phyloP scores from a whole-genome alignment of 2,797 vertebrate species.

The Mus minutoides region DNA sequence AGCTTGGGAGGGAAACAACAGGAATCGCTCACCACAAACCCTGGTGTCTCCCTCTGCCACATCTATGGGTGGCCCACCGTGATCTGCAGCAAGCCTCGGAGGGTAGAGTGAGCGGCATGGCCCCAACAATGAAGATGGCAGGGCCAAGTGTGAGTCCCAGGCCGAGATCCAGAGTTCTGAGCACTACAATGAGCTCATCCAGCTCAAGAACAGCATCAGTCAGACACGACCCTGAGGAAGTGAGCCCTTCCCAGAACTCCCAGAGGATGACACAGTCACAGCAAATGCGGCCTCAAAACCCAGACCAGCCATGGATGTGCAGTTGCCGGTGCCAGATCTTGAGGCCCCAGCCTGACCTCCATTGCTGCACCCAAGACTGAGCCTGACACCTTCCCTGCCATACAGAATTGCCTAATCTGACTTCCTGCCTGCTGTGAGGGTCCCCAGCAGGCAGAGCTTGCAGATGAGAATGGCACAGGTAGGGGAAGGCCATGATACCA shows the following conservation, averaged over 20 bases:
- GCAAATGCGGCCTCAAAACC: slow-evolving; percentile 86
- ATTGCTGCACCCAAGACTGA: slow-evolving; percentile 85
- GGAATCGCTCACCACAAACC: slow-evolving; percentile 78
- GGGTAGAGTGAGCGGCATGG: slow-evolving; percentile 92
- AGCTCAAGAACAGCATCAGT: slow-evolving; percentile 94
- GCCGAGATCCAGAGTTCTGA: slow-evolving; percentile 95
- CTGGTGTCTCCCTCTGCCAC: slow-evolving; percentile 89
- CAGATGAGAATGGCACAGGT: slow-evolving; percentile 95
- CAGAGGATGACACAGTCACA: slow-evolving; percentile 90
- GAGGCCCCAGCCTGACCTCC: slow-evolving; percentile 86
- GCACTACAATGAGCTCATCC: slow-evolving; percentile 96
- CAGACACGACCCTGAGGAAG: slow-evolving; percentile 92
- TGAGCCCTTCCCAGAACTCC: slow-evolving; percentile 95
- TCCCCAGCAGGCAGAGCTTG: slow-evolving; percentile 86
- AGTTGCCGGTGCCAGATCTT: slow-evolving; percentile 84
- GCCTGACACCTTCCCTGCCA: slow-evolving; percentile 90
- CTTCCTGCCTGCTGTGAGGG: slow-evolving; percentile 92
- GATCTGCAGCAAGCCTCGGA: slow-evolving; percentile 91
- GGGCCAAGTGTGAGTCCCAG: slow-evolving; percentile 93
- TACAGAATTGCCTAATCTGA: slow-evolving; percentile 93
- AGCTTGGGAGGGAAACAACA: background rate
- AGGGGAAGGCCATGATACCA: slow-evolving; percentile 95
- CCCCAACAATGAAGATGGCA: slow-evolving; percentile 95
- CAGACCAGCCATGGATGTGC: slow-evolving; percentile 84
- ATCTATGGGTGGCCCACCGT: slow-evolving; percentile 93